Base-by-base conservation (phyloP, 1,140 invertebrate species). In the Atopsyche davidsoni region DNA sequence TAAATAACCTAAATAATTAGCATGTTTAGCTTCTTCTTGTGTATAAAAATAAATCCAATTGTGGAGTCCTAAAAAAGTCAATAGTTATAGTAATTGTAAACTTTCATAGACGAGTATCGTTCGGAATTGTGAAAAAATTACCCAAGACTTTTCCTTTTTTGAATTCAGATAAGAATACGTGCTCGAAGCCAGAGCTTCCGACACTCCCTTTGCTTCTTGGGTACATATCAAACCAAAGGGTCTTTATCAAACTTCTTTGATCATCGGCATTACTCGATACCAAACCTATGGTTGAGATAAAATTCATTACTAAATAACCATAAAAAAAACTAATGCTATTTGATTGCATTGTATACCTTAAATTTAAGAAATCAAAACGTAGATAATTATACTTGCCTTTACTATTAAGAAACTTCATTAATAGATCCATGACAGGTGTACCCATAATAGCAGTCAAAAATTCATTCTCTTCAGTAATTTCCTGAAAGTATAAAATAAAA, bases 11-110 rank as follows among this genome's bases (percentile, higher is more conserved):
- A 87, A 77, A 65, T 93, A 93, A 65, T 92, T 82, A 1, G 72
- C 58, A 39, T 68, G 53, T 31, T 75, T 72, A 0, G 80, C 78
- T 39, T 73, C 69, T 70, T 94, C 90, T 70, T 89, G 81, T 45
- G 79, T 76, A 25, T 77, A 76, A 46, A 87, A 89, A 64, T 85
- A 89, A 13, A 93, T 75, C 89, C 90, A 93, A 64, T 92, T 92
- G 65, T 93, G 90, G 46, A 93, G 72, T 9, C 91, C 91, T 59
- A 75, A 75, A 24, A 87, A 69, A 59, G 79, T 73, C 24, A 28
- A 6, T 41, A 41, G 10, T 19, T 18, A 41, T 19, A 41, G n/a
- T n/a, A n/a, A n/a, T n/a, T n/a, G n/a, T n/a, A n/a, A n/a, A n/a
- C n/a, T n/a, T n/a, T n/a, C n/a, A n/a, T n/a, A n/a, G n/a, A n/a